Conservation (phyloP, 2,797 vertebrate species). For the Sebastes oblongus region DNA sequence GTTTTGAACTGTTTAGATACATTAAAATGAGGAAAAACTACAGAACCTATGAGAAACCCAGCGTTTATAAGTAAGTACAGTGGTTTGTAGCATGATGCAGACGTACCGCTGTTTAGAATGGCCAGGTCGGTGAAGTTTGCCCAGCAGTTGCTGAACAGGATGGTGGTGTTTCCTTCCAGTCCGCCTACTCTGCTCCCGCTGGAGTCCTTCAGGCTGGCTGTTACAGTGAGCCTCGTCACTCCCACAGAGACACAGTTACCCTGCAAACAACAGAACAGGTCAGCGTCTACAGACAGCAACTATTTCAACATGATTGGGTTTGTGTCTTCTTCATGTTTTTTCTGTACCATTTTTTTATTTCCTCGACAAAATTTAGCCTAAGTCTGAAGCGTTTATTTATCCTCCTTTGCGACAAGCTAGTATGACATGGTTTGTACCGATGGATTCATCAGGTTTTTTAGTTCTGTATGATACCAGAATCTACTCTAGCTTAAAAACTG, state of each 20-base stretch:
- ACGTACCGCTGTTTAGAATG: constrained; percentile 76
- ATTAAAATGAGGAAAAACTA: not conserved
- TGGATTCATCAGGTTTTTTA: too few relatives aligned
- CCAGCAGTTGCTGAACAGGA: constrained; percentile 86
- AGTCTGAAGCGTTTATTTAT: too few relatives aligned
- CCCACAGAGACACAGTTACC: constrained; percentile 87
- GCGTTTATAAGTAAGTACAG: not conserved
- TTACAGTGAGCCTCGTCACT: constrained; percentile 81
- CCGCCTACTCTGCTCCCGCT: constrained; percentile 63
- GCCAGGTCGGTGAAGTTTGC: constrained; percentile 88
- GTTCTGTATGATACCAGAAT: too few relatives aligned
- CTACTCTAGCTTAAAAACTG: too few relatives aligned
- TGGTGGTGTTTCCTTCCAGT: constrained; percentile 84
- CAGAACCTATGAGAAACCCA: not conserved
- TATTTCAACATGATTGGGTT: too few relatives aligned
- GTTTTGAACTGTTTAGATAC: too few relatives aligned
- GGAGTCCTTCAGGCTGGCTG: constrained; percentile 78
- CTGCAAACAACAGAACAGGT: constrained; percentile 63
- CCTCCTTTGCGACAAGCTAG: too few relatives aligned
- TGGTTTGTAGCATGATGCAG: not conserved
- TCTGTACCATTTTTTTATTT: not conserved
- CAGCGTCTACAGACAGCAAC: not conserved
- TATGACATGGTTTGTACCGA: too few relatives aligned
- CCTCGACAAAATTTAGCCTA: too few relatives aligned
- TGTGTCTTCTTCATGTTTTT: not conserved